These are phyloP conservation scores for Marisa cornuarietis DNA, from an alignment of 1,140 invertebrate species.

Conservation along the genomic window DNA sequence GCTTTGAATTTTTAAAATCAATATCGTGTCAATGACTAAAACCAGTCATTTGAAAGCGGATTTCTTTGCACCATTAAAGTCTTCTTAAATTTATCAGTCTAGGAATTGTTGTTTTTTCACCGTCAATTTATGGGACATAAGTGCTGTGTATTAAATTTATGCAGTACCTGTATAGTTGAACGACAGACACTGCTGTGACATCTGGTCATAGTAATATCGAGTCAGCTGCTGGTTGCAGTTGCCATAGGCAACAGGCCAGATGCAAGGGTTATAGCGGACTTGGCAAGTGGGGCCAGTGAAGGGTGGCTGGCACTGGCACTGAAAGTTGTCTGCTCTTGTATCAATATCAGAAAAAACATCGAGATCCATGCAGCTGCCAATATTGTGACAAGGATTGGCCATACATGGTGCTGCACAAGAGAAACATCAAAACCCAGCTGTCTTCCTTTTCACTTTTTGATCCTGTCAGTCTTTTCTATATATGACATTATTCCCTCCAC, in stretches of 20 bases:
- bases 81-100: too few species aligned
- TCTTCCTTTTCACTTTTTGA: not conserved
- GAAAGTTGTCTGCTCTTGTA: conserved; percentile 27
- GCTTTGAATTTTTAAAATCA: too few species aligned
- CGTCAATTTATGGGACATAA: not conserved
- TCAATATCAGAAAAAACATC: conserved; percentile 18
- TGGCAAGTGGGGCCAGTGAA: conserved; percentile 57
- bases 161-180: conserved; percentile 38
- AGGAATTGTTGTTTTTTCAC: not conserved
- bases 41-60: not conserved
- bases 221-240: conserved; percentile 48
- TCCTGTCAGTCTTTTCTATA: too few species aligned
- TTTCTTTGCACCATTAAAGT: too few species aligned
- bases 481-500: too few species aligned
- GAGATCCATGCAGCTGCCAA: conserved; percentile 48
- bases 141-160: not conserved
- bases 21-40: not conserved
- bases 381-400: conserved; percentile 51
- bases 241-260: conserved; percentile 49
- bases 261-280: conserved; percentile 52
- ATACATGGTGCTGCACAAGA: conserved; percentile 52
- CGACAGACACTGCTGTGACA: conserved; percentile 51
- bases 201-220: conserved; percentile 57
- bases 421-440: not conserved
- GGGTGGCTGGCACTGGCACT: conserved; percentile 54